Percentiles rank a stretch among this genome's conserved stretches.
Evolutionary conservation across 1,140 invertebrate genomes (phyloP).

Genomic region (Proctacanthus coquilletti): DNA sequence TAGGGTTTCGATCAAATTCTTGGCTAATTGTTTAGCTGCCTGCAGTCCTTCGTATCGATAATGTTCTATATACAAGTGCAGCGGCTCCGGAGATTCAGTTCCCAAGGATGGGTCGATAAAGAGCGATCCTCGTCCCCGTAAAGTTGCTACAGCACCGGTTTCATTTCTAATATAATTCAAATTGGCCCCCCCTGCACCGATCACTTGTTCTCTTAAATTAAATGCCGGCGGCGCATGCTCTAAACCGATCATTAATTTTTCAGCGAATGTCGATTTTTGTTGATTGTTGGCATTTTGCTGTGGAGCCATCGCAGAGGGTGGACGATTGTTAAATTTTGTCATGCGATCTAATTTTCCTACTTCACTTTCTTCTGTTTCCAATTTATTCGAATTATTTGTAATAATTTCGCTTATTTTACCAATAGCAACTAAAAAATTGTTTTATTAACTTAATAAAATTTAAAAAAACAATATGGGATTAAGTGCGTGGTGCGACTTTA

Average conservation of each 20-base stretch:
- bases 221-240: constrained; percentile 61
- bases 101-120: constrained; percentile 43
- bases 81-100: constrained; percentile 57
- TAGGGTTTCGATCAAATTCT: constrained; percentile 67
- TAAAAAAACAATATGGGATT: no score
- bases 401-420: no score
- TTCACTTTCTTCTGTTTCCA: no score
- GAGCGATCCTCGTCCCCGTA: constrained; percentile 52
- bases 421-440: no score
- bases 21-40: constrained; percentile 53
- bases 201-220: constrained; percentile 48
- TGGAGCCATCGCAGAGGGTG: not conserved
- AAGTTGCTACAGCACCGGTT: constrained; percentile 34
- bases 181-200: constrained; percentile 44
- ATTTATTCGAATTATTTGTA: no score
- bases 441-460: no score
- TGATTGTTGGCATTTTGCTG: no score
- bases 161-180: constrained; percentile 61
- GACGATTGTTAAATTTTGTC: not conserved
- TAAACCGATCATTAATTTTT: constrained; percentile 61
- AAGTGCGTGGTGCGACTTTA: no score
- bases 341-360: no score
- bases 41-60: constrained; percentile 49
- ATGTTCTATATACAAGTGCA: constrained; percentile 65
- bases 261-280: constrained; percentile 31